phyloP scores from a whole-genome alignment of 2,113 vertebrate species.

The Triplophysa rosa region DNA sequence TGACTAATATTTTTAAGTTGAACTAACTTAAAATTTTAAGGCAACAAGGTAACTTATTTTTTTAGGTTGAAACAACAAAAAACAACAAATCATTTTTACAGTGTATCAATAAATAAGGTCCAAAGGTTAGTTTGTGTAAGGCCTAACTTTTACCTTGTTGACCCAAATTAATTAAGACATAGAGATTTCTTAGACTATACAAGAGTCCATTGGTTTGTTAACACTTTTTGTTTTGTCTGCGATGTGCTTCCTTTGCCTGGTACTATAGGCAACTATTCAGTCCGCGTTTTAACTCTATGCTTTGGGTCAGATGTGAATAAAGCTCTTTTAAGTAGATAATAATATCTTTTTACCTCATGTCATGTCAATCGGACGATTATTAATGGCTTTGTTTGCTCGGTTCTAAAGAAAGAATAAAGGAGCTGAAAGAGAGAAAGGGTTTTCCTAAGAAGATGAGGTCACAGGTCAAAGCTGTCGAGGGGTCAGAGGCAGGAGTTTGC shows the following conservation, averaged over 20 bases:
- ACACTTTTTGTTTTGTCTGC: background rate
- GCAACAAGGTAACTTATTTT: too few species aligned
- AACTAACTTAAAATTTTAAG: too few species aligned
- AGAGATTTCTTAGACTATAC: background rate
- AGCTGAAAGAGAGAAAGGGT: slow-evolving; percentile 26
- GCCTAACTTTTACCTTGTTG: background rate
- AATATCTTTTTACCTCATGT: slow-evolving; percentile 22
- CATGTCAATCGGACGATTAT: background rate
- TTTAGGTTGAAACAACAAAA: too few species aligned
- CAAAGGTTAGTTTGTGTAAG: background rate
- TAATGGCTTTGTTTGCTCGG: slow-evolving; percentile 55
- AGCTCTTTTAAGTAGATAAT: slow-evolving; percentile 29
- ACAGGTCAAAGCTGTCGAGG: slow-evolving; percentile 61
- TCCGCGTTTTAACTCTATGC: background rate
- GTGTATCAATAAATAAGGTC: background rate
- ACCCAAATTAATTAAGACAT: background rate
- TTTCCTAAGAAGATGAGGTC: slow-evolving; percentile 54
- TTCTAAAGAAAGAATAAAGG: slow-evolving; percentile 45
- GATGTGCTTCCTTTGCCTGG: background rate
- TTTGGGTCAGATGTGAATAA: slow-evolving; percentile 29
- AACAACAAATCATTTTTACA: too few species aligned
- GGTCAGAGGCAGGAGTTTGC: slow-evolving; percentile 64
- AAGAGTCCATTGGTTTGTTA: background rate
- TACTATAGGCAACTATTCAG: background rate
- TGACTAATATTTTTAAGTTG: too few species aligned